Percentiles rank a stretch among this genome's conserved stretches.
phyloP scores from a whole-genome alignment of 2,888 invertebrate species.

The Ichneumoninae sp. region DNA sequence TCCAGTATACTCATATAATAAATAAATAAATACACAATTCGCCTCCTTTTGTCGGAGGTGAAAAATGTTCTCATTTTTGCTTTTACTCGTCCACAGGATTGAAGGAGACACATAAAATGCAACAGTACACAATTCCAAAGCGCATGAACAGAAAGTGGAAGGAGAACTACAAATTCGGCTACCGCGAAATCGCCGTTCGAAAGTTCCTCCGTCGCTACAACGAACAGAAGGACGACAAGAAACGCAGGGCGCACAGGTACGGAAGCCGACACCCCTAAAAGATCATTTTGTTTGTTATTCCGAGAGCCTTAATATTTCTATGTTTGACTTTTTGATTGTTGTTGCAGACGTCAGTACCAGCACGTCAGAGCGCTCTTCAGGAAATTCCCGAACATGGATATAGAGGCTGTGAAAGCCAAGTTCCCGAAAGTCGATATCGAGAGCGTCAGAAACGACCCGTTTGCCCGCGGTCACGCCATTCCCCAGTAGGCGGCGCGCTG shows the following conservation, averaged over 20 bases:
- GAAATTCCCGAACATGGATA: conserved; percentile 91
- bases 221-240: conserved; percentile 87
- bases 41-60: no score
- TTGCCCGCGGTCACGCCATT: conserved; percentile 87
- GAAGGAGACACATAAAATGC: conserved; percentile 81
- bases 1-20: no score
- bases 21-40: no score
- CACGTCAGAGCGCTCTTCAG: conserved; percentile 85
- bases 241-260: conserved; percentile 22
- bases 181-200: conserved; percentile 87
- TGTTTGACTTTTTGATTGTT: conserved; percentile 2
- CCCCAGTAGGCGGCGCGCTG: conserved; percentile 74
- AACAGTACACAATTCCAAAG: conserved; percentile 89
- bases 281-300: not conserved
- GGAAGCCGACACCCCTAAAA: not conserved
- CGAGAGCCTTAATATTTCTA: not conserved
- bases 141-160: conserved; percentile 88
- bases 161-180: conserved; percentile 86
- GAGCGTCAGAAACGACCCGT: conserved; percentile 86
- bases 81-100: conserved; percentile 78
- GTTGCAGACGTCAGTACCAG: conserved; percentile 78
- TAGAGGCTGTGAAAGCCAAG: conserved; percentile 88
- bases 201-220: conserved; percentile 87
- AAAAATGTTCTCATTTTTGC: not conserved
- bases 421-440: conserved; percentile 92